Evolutionary conservation across 2,797 vertebrate genomes (phyloP), one percentile per base, ranked within the genome.

Genomic region (Podarcis lilfordi): DNA sequence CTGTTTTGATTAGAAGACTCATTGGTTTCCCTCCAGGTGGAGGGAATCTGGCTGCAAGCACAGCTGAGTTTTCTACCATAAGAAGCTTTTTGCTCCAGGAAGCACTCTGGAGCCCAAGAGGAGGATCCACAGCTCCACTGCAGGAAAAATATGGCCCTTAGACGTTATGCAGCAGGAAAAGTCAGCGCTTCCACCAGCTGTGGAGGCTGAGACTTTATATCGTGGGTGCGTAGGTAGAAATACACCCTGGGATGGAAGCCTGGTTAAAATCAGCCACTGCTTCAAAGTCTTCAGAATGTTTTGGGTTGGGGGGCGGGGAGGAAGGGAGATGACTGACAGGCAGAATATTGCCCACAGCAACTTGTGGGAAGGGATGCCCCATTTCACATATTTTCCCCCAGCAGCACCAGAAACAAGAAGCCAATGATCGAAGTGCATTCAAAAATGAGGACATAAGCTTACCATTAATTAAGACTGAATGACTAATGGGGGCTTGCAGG

Each of bases 171-270:
- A 88, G 78, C 15, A 82, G 80, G 77, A 27, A 29, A 8, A 17
- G 45, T 29, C 13, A 29, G n/a, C 45, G 21, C 76, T 29, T 35
- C 32, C 25, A 29, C 15, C 43, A 50, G 13, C 61, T 68, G 37
- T 6, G 6, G 45, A 50, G 10, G 35, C 25, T 29, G 68, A 15
- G 25, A 35, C 9, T 61, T 32, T 19, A 21, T 15, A 35, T 21
- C 1, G 3, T n/a, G 35, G 8, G n/a, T 21, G 2, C 11, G 17
- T 4, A 29, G 1, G 17, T 7, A 6, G 7, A 27, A 37, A 8
- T 4, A 13, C 50, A 19, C 32, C 5, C 11, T 9, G 25, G 3
- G 10, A 45, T 11, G 40, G n/a, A 27, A 64, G 69, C 15, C 17
- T n/a, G 8, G 7, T 32, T 32, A 55, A 59, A 4, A 15, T 19